phyloP scores from a whole-genome alignment of 1,140 invertebrate genomes.

The Micrasema longulum region DNA sequence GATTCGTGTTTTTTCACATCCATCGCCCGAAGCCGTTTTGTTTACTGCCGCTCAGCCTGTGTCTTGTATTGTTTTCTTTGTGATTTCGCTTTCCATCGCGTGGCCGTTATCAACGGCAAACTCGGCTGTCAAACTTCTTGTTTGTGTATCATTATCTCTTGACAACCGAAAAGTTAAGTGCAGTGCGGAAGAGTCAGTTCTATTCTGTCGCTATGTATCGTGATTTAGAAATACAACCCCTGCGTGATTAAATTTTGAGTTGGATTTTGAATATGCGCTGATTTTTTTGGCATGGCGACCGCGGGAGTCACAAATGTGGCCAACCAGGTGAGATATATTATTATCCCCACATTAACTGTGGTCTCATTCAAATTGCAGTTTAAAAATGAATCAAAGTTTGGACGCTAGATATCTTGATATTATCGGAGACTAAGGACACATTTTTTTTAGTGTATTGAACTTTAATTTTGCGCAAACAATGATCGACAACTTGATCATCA shows the following conservation, averaged over 20 bases:
- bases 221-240: not conserved
- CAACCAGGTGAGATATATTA: conserved; percentile 42
- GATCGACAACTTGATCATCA: too few species aligned
- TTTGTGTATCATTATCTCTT: not conserved
- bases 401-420: too few species aligned
- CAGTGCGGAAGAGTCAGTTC: conserved; percentile 13
- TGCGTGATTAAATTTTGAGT: not conserved
- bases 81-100: conserved; percentile 23
- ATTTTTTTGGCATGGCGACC: conserved; percentile 37
- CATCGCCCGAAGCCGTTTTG: conserved; percentile 6
- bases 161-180: conserved; percentile 9
- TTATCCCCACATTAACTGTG: too few species aligned
- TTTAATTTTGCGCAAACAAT: too few species aligned
- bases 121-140: conserved; percentile 2
- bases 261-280: conserved; percentile 30
- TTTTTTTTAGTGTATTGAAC: too few species aligned
- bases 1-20: not conserved
- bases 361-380: too few species aligned
- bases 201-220: not conserved
- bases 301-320: conserved; percentile 39
- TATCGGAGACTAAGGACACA: too few species aligned
- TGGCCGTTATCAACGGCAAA: conserved; percentile 3
- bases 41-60: not conserved
- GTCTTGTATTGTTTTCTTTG: conserved; percentile 23
- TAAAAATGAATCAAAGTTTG: too few species aligned